Base-by-base conservation (phyloP, 2,797 vertebrate species). In the Spatula clypeata region DNA sequence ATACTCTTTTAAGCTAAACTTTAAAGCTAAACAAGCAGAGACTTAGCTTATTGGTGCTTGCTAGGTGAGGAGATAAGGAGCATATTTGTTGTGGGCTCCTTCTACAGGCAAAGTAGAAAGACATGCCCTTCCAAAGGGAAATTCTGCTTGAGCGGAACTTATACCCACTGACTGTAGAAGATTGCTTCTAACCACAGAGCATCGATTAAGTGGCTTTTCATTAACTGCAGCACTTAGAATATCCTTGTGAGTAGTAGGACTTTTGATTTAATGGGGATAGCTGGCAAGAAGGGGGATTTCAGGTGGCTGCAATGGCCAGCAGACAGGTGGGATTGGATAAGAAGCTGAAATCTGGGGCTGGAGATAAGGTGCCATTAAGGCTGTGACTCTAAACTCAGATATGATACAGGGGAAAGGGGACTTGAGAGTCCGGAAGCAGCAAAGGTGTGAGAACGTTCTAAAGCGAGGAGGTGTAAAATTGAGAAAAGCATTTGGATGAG, bases 371-470 rank as follows among this genome's bases (percentile, higher is more conserved):
- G 53, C 31, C 13, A 7, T n/a, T 44, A 53, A 49, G 29, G 4
- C 3, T 77, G 47, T 8, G 2, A 64, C 19, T 57, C 44, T 61
- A 92, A 93, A 90, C 1, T 0, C 2, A 10, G 3, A 3, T 61
- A 71, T 1, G 3, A 49, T 29, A 38, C 11, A 49, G 17, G 29
- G 23, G 24, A 67, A 73, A 60, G 19, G 18, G 20, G 9, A 13
- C 26, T 44, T 42, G 11, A 31, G 47, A 85, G 6, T 23, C 32
- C 9, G 13, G 47, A 26, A 42, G 45, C 32, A 90, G 36, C 8
- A 81, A 83, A 90, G 4, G 7, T 60, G 23, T 0, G 0, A 73
- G 34, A 21, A 88, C 2, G 5, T 7, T 90, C 1, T 31, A 31
- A 17, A n/a, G 42, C 13, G 27, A 55, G 20, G n/a, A 55, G 6